Conservation (phyloP, 2,797 vertebrate genomes). For the Peromyscus melanophrys region DNA sequence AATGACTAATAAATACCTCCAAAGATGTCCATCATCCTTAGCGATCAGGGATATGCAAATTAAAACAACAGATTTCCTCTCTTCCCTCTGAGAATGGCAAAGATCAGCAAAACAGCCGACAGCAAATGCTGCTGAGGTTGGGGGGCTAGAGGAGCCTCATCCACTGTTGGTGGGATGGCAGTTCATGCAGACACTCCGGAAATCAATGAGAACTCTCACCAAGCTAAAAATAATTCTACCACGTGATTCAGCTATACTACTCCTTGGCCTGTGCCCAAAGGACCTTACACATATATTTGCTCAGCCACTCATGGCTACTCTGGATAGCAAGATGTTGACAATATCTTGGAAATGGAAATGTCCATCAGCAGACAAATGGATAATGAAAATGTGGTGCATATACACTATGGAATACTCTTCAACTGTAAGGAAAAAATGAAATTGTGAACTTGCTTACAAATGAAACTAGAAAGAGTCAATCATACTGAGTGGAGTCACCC, state of each 20-base stretch:
- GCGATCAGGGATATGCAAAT: neutral
- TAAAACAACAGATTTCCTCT: neutral
- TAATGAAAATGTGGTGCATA: neutral
- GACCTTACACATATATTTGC: neutral
- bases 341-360: neutral
- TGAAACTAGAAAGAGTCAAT: neutral
- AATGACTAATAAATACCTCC: neutral
- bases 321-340: neutral
- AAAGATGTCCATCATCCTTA: neutral
- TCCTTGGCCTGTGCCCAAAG: neutral
- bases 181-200: no score
- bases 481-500: neutral
- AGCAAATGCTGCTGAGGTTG: neutral
- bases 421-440: neutral
- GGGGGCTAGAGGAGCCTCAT: no score
- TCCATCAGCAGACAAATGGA: neutral
- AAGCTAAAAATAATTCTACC: no score
- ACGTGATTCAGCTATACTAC: no score
- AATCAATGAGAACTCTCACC: no score
- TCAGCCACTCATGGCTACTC: neutral
- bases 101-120: neutral
- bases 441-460: neutral
- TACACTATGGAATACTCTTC: neutral
- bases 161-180: neutral
- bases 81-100: neutral